Evolutionary conservation across 2,888 invertebrate species (phyloP).

Genomic region (Drosophila setosimentum): DNA sequence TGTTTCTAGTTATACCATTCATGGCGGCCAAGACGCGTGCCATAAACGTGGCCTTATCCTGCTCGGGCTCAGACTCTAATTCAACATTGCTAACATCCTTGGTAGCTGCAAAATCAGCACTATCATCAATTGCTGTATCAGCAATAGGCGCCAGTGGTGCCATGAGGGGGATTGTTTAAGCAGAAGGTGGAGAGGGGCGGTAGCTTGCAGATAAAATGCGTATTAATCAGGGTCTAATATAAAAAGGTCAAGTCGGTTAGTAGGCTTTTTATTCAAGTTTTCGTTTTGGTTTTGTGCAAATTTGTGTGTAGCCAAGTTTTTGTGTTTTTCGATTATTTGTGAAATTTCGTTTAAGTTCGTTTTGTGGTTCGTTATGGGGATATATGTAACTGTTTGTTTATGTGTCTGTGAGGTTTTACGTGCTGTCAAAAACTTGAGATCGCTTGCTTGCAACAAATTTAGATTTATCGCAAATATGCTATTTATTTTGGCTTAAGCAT

Average conservation of each 20-base stretch:
- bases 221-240: conserved; percentile 30
- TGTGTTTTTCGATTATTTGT: conserved; percentile 21
- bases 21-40: conserved; percentile 79
- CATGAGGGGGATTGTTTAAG: conserved; percentile 38
- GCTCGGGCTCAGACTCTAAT: conserved; percentile 42
- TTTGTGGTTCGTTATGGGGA: conserved; percentile 38
- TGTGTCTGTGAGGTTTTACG: conserved; percentile 14
- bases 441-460: conserved; percentile 40
- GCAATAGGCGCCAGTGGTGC: conserved; percentile 68
- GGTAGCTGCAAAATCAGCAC: conserved; percentile 55
- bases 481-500: conserved; percentile 69
- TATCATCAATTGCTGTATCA: conserved; percentile 61
- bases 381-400: conserved; percentile 16
- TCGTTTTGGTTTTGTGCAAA: conserved; percentile 44
- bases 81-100: conserved; percentile 26
- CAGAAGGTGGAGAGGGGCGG: not conserved
- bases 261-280: conserved; percentile 2
- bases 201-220: conserved; percentile 31
- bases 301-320: conserved; percentile 33
- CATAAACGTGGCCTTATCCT: conserved; percentile 70
- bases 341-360: conserved; percentile 43
- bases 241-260: conserved; percentile 26
- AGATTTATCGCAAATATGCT: conserved; percentile 53
- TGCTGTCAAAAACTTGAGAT: conserved; percentile 72
- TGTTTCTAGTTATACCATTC: conserved; percentile 60